A percentile compares a stretch with the other conserved stretches of the same genome.
Conservation (phyloP, 2,888 invertebrate species). For the Alcis repandata region DNA sequence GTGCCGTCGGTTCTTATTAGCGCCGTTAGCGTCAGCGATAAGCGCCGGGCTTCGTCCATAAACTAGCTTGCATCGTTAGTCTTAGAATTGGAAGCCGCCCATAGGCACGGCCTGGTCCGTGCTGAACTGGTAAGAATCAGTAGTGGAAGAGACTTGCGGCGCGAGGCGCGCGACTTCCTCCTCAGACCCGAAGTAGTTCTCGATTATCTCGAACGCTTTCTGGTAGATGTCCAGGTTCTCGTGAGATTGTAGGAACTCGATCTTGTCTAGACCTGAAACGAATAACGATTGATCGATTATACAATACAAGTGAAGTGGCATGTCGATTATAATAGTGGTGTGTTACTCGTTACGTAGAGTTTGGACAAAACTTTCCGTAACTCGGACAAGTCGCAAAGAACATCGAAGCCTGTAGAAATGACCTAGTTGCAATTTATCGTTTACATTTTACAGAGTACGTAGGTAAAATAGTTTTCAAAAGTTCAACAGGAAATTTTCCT, state of each 20-base stretch:
- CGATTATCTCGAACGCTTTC: conserved; percentile 98
- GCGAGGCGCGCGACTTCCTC: conserved; percentile 94
- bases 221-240: conserved; percentile 98
- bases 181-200: conserved; percentile 97
- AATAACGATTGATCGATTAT: conserved; percentile 11
- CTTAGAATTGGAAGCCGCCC: conserved; percentile 93
- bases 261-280: conserved; percentile 96
- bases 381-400: too few relatives aligned
- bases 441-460: too few relatives aligned
- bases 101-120: conserved; percentile 91
- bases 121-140: conserved; percentile 91
- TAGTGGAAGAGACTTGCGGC: conserved; percentile 91
- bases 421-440: too few relatives aligned
- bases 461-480: too few relatives aligned
- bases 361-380: too few relatives aligned
- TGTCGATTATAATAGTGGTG: too few relatives aligned
- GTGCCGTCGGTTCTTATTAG: too few relatives aligned
- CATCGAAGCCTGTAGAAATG: too few relatives aligned
- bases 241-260: conserved; percentile 98
- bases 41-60: not conserved
- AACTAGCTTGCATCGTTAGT: not conserved
- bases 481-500: too few relatives aligned
- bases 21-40: too few relatives aligned
- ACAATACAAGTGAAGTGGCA: too few relatives aligned
- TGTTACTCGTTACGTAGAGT: too few relatives aligned